Base-by-base conservation (phyloP, 2,113 vertebrate species). In the Salvelinus alpinus region DNA sequence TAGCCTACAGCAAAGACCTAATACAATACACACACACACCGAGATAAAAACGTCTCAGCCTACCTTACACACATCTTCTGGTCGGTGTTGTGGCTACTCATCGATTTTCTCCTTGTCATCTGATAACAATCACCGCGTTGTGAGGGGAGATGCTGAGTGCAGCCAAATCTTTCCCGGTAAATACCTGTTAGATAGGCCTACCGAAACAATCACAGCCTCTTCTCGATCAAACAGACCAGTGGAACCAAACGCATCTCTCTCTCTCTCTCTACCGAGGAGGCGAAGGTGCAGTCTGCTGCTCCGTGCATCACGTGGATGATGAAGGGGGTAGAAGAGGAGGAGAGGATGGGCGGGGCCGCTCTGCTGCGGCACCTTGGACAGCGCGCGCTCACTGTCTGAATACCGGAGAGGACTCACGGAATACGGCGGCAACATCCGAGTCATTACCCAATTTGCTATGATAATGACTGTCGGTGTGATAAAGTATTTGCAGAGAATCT, bases 261-360 rank as follows among this genome's bases (percentile, higher is more conserved):
- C 65, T 12, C 16, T 54, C 70, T 70, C 68, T 80, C 84, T 89
- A 88, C 79, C 60, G 85, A 91, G 85, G 31, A 86, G 88, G 86
- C 86, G 90, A 91, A 90, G 91, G 91, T 92, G 89, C 91, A 92
- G 89, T 92, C 89, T 91, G 88, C 86, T 86, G 73, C 73, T 85
- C 78, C 81, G 84, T 81, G 84, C 20, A 79, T 91, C 90, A 88
- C 88, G 88, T 91, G 89, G 85, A 82, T 51, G 48, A 27, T 54
- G 51, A 18, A 54, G 51, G 51, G 16, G 9, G 11, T 9, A 44
- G 38, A 3, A 54, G 71, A 59, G 22, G 4, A 34, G 1, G 72
- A 72, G 79, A 38, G 80, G 81, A 87, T 82, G 82, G 90, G 90
- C 88, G 89, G 89, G 90, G 88, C 85, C 72, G 89, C 79, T 86